A percentile compares a stretch with the other conserved stretches of the same genome.
Conservation (phyloP, 2,797 vertebrate species). For the Apogon hyalosoma region DNA sequence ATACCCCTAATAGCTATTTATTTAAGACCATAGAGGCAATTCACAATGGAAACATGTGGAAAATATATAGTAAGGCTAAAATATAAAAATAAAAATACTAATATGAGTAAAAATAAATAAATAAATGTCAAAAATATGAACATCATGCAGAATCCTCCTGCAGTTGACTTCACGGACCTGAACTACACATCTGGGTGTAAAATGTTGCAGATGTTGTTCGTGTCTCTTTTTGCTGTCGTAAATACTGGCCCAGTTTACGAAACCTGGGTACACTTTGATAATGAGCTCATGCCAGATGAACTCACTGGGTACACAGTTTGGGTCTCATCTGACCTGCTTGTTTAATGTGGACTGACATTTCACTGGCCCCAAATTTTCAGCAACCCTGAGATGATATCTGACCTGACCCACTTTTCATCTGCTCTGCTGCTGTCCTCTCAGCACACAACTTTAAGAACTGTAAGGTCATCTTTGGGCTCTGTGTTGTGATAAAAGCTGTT, state of each 20-base stretch:
- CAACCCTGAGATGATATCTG: conserved; percentile 64
- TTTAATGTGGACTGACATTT: conserved; percentile 74
- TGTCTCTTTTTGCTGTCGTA: conserved; percentile 59
- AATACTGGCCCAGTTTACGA: conserved; percentile 74
- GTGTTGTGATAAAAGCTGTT: conserved; percentile 16
- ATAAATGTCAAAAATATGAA: neutral
- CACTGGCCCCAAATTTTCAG: conserved; percentile 65
- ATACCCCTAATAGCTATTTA: no score
- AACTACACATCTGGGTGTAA: conserved; percentile 65
- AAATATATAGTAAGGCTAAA: neutral
- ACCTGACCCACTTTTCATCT: conserved; percentile 78
- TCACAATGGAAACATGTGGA: no score
- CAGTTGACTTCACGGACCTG: conserved; percentile 28
- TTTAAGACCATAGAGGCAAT: no score
- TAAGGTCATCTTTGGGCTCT: conserved; percentile 32
- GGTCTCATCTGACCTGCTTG: conserved; percentile 63
- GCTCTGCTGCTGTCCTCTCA: conserved; percentile 21
- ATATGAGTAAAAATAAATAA: neutral
- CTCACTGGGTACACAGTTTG: conserved; percentile 56
- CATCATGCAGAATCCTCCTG: conserved; percentile 25
- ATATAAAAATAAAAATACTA: neutral
- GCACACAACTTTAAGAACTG: conserved; percentile 55
- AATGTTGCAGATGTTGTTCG: conserved; percentile 61
- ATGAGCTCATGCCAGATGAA: conserved; percentile 68
- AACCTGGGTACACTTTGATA: conserved; percentile 57